Evolutionary conservation across 1,140 invertebrate species (phyloP).

Genomic region (Zaprionus taronus): DNA sequence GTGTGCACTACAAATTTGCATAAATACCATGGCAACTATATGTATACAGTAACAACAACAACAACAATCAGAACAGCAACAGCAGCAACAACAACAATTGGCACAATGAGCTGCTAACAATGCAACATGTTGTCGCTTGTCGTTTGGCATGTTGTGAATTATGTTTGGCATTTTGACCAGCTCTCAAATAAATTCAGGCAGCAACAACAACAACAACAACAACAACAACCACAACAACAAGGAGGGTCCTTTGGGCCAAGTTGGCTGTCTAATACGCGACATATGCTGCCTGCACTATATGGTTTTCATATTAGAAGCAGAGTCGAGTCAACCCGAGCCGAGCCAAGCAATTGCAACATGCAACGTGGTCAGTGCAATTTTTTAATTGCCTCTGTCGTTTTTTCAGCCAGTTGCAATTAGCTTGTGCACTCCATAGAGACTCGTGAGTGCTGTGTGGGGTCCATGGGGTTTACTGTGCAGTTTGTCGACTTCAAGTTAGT

Average conservation of each 20-base stretch:
- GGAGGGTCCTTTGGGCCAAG: constrained; percentile 45
- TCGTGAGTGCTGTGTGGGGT: not conserved
- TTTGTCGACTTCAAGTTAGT: not conserved
- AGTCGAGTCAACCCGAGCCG: not conserved
- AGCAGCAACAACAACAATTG: constrained; percentile 65
- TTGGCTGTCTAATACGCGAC: constrained; percentile 22
- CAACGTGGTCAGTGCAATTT: constrained; percentile 59
- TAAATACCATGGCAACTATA: constrained; percentile 67
- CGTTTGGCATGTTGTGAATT: constrained; percentile 80
- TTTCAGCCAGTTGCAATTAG: constrained; percentile 1
- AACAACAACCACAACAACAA: constrained; percentile 25
- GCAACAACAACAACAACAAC: constrained; percentile 39
- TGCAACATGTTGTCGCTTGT: constrained; percentile 79
- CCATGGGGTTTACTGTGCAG: not conserved
- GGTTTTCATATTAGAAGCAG: constrained; percentile 59
- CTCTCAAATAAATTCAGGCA: constrained; percentile 48
- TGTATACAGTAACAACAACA: constrained; percentile 25
- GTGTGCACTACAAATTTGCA: constrained; percentile 73
- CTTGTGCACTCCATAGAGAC: not conserved
- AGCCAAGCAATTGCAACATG: constrained; percentile 32
- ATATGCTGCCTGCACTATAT: constrained; percentile 33
- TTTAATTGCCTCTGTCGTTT: constrained; percentile 57
- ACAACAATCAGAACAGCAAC: constrained; percentile 48
- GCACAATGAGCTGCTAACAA: constrained; percentile 78
- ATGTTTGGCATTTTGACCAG: constrained; percentile 71